A percentile compares a stretch with the other conserved stretches of the same genome.
Conservation (phyloP, 2,797 vertebrate genomes). For the Babyrousa celebensis region DNA sequence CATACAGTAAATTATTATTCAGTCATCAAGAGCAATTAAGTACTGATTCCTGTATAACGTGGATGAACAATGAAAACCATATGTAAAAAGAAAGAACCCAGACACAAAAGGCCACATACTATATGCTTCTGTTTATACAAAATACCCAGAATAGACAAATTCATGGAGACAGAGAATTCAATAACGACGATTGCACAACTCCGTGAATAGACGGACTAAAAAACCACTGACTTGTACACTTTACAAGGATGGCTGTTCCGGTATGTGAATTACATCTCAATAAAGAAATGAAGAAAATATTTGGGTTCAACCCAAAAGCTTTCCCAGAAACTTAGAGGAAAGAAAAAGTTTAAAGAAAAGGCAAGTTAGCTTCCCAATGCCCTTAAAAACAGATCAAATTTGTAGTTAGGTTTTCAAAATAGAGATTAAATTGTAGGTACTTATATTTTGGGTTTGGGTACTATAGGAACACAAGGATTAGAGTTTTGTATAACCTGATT, state of each 20-base stretch:
- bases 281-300: not conserved
- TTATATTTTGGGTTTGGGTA: not conserved
- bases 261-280: not conserved
- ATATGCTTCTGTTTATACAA: not conserved
- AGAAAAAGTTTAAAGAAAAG: not conserved
- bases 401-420: not conserved
- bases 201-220: not conserved
- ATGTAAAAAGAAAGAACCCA: not conserved
- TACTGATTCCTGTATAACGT: not conserved
- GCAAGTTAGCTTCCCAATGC: not conserved
- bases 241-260: not conserved
- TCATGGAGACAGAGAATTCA: not conserved
- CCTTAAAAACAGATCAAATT: not conserved
- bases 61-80: not conserved
- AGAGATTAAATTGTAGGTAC: not conserved
- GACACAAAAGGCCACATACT: not conserved
- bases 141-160: not conserved
- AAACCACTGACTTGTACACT: not conserved
- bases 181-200: not conserved
- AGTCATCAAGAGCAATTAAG: not conserved
- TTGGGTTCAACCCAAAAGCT: constrained; percentile 4
- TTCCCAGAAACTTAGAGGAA: not conserved
- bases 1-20: not conserved
- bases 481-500: constrained; percentile 29
- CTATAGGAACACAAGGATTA: not conserved